Conservation (phyloP, 2,797 vertebrate species). For the Helarctos malayanus region DNA sequence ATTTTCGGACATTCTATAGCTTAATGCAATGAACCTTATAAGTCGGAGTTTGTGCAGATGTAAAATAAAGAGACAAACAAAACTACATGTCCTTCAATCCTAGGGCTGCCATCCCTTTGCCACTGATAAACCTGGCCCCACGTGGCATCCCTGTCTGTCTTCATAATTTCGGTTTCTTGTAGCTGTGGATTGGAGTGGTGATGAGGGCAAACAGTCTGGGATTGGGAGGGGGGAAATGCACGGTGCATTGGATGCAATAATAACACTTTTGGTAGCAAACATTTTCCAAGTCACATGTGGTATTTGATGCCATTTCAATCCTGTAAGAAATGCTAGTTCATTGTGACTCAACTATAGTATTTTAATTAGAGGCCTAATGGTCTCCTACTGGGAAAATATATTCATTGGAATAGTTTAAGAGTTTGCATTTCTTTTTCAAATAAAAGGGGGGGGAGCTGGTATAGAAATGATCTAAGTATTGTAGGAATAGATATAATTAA, state of each 20-base stretch:
- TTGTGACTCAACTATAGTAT: background rate
- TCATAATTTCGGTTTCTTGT: background rate
- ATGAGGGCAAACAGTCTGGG: background rate
- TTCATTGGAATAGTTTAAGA: slow-evolving; percentile 53
- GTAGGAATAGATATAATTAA: background rate
- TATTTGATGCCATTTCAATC: background rate
- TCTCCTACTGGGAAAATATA: background rate
- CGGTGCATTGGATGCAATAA: background rate
- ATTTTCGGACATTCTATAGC: background rate
- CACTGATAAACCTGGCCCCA: background rate
- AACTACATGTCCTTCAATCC: background rate
- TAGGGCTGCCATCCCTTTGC: background rate
- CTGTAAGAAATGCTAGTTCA: slow-evolving; percentile 4
- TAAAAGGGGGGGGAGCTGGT: background rate
- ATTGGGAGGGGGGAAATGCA: background rate
- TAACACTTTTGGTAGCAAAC: background rate
- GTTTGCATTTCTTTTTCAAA: slow-evolving; percentile 49
- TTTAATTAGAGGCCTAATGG: background rate
- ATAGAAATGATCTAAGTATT: background rate
- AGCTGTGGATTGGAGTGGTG: background rate
- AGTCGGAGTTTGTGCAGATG: background rate
- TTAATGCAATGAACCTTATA: background rate
- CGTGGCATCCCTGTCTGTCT: background rate
- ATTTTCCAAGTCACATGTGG: background rate
- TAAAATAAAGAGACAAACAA: slow-evolving; percentile 5